Base-by-base conservation (phyloP, 1,140 invertebrate genomes). In the Tetramorium simillimum region DNA sequence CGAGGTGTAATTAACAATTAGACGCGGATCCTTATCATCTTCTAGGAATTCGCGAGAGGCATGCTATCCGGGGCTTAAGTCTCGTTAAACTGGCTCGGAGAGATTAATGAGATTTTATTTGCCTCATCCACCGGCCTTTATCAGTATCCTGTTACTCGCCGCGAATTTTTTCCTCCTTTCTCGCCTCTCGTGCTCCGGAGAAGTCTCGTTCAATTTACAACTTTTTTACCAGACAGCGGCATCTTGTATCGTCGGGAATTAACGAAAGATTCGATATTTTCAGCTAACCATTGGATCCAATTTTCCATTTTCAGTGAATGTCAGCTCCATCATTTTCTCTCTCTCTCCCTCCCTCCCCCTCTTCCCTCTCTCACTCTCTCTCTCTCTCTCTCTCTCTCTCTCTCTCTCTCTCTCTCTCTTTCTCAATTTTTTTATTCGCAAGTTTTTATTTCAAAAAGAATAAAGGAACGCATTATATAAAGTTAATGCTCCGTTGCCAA, bases 101-200 rank as follows among this genome's bases (percentile, higher is more conserved):
- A 80, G 24, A 80, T 80, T 80, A 67, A 80, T 67, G 46, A 80
- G 43, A 80, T 80, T 67, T 2, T 67, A 67, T 80, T 80, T 49
- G 18, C 46, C 37, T 24, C 33, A 24, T 76, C n/a, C n/a, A 60
- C 33, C 3, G 33, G 62, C 49, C 60, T 78, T 33, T 76, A 76
- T 60, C 21, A 76, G 56, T 56, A 81, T 69, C n/a, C 21, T 24
- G 7, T 51, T 69, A 70, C 33, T 81, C 33, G 63, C 63, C n/a
- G 63, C 60, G 24, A 37, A 4, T 40, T 40, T 70, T 53, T 56
- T 51, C 21, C 24, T 21, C 3, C 37, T 33, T 18, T 21, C 24
- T 10, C 24, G 58, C 10, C 14, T 9, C 10, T 16, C 33, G 9
- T 37, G 12, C 18, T 7, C 18, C 2, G 14, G 7, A 51, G 65